Percentiles rank a stretch among this genome's conserved stretches.
These are phyloP conservation scores for Sinelater perroti DNA, from an alignment of 2,888 invertebrate genomes.

Conservation along the genomic window DNA sequence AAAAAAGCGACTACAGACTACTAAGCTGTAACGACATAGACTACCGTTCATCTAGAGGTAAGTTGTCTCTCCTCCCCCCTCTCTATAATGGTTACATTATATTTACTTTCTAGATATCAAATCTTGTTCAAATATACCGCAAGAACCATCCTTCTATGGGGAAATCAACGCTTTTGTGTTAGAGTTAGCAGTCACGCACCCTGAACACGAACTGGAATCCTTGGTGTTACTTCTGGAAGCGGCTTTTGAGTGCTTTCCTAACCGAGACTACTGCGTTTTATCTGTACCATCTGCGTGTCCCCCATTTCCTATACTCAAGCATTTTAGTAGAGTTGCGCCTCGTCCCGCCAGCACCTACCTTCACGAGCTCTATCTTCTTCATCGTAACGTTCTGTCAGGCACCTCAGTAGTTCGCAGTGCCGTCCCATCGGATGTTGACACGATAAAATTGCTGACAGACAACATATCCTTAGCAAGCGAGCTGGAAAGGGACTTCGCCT, in stretches of 20 bases:
- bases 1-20: conserved; percentile 10
- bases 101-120: conserved; percentile 13
- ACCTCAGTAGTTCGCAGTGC: conserved; percentile 46
- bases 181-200: conserved; percentile 68
- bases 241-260: conserved; percentile 72
- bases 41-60: conserved; percentile 17
- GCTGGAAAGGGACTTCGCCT: conserved; percentile 45
- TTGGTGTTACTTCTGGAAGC: conserved; percentile 68
- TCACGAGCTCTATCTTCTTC: conserved; percentile 60
- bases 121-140: background rate
- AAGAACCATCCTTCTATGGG: conserved; percentile 52
- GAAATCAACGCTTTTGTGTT: conserved; percentile 69
- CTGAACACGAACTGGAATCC: conserved; percentile 64
- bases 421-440: conserved; percentile 39
- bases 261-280: conserved; percentile 71
- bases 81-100: background rate
- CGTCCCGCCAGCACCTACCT: conserved; percentile 56
- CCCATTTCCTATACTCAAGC: conserved; percentile 65
- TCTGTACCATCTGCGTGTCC: conserved; percentile 65
- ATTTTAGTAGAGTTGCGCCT: conserved; percentile 63
- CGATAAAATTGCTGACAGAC: conserved; percentile 44
- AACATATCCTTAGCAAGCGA: conserved; percentile 41
- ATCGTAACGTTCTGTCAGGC: conserved; percentile 55
- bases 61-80: background rate
- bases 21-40: conserved; percentile 17